phyloP scores from a whole-genome alignment of 2,113 vertebrate genomes.

The Zeus faber region DNA sequence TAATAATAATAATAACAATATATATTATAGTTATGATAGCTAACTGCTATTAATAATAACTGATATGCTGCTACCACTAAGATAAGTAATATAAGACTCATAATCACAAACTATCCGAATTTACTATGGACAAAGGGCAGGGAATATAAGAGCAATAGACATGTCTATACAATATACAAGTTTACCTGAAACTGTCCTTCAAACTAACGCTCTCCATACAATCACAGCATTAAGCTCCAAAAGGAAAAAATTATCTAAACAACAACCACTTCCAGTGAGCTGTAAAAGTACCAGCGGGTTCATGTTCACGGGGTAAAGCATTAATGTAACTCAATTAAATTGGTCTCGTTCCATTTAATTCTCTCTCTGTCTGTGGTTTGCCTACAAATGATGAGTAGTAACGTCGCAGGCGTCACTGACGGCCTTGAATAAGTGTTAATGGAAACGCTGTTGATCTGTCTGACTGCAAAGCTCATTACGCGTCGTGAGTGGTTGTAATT shows the following conservation, averaged over 20 bases:
- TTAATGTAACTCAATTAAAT: slow-evolving; percentile 61
- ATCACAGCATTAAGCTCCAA: slow-evolving; percentile 57
- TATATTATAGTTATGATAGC: no score
- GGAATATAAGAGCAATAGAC: no score
- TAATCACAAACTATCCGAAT: no score
- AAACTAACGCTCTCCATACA: slow-evolving; percentile 44
- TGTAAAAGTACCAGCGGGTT: slow-evolving; percentile 44
- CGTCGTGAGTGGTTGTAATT: no score
- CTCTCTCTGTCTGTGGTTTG: slow-evolving; percentile 43
- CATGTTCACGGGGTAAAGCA: slow-evolving; percentile 53
- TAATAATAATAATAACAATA: no score
- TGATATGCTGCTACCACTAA: no score
- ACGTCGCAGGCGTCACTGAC: slow-evolving; percentile 47
- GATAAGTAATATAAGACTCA: no score
- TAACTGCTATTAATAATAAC: no score
- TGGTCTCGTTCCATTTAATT: slow-evolving; percentile 55
- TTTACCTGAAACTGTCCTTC: slow-evolving; percentile 32
- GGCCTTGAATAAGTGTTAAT: slow-evolving; percentile 28
- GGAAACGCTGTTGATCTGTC: slow-evolving; percentile 49
- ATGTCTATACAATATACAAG: no score
- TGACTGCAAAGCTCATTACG: slow-evolving; percentile 37
- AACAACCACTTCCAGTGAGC: slow-evolving; percentile 44
- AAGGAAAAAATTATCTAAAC: slow-evolving; percentile 10
- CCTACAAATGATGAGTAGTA: slow-evolving; percentile 42
- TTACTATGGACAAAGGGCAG: no score